These are phyloP conservation scores for Telmatherina bonti DNA, from an alignment of 2,797 vertebrate genomes.

Conservation along the genomic window DNA sequence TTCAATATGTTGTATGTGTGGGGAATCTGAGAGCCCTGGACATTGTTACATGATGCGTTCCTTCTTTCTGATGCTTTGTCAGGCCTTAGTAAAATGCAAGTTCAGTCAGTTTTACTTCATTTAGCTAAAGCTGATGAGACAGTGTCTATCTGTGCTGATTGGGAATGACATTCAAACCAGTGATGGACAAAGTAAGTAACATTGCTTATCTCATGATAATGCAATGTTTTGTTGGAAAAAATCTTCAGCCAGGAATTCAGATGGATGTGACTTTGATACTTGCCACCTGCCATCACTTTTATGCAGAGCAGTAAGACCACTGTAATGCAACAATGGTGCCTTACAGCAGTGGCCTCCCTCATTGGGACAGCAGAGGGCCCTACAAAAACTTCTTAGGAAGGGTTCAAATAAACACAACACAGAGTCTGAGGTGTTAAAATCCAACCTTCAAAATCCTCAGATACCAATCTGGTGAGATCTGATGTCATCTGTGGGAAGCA, in stretches of 20 bases:
- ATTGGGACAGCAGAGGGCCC: neutral
- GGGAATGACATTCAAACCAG: no score
- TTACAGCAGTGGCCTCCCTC: neutral
- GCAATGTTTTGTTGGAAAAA: no score
- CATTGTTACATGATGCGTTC: no score
- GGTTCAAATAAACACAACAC: neutral
- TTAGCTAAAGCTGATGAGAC: neutral
- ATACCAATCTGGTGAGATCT: neutral
- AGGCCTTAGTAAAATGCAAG: neutral
- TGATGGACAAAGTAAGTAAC: no score
- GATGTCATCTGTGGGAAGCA: neutral
- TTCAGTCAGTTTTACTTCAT: neutral
- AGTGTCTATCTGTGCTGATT: neutral
- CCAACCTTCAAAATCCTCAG: neutral
- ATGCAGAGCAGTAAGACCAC: neutral
- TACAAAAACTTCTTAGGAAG: neutral
- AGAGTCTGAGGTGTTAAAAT: neutral
- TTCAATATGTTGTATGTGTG: neutral
- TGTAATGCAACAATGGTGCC: neutral
- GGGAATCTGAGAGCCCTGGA: no score
- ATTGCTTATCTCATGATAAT: no score
- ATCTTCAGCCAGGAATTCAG: no score
- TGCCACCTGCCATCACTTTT: neutral
- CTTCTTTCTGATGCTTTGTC: neutral
- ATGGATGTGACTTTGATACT: no score